Conservation (phyloP, 2,797 vertebrate genomes). For the Leptodactylus fallax region DNA sequence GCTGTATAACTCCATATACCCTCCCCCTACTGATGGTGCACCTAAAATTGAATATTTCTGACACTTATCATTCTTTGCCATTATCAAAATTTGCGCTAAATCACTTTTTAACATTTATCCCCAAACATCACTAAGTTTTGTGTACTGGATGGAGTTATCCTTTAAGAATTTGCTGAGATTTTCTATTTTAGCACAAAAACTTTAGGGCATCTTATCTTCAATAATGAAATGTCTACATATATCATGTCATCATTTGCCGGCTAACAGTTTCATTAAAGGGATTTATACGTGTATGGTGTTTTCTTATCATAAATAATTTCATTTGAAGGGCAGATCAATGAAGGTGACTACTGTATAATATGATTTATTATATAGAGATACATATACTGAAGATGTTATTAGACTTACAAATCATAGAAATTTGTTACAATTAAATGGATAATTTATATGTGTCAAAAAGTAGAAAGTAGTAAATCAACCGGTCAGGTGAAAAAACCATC, state of each 20-base stretch:
- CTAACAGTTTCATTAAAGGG: conserved; percentile 25
- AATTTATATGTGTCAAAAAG: conserved; percentile 38
- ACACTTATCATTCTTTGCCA: too few species aligned
- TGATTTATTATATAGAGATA: conserved; percentile 40
- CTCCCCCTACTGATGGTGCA: background rate
- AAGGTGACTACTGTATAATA: conserved; percentile 50
- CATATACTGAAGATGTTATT: conserved; percentile 23
- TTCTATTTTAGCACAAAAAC: background rate
- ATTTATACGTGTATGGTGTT: conserved; percentile 34
- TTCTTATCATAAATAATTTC: conserved; percentile 35
- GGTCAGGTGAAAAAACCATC: background rate
- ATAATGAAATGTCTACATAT: conserved; percentile 1
- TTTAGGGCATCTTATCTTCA: background rate
- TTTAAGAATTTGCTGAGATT: background rate
- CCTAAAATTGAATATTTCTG: background rate
- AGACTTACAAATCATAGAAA: conserved; percentile 39
- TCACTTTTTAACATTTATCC: background rate
- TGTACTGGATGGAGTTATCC: background rate
- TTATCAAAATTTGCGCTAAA: background rate
- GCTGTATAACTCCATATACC: background rate
- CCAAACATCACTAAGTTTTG: background rate
- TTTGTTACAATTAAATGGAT: conserved; percentile 43
- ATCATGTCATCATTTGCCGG: conserved; percentile 29
- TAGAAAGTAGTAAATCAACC: conserved; percentile 18
- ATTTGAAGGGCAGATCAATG: conserved; percentile 50